Base-by-base conservation (phyloP, 2,113 vertebrate species). In the Chloropsis cyanopogon region DNA sequence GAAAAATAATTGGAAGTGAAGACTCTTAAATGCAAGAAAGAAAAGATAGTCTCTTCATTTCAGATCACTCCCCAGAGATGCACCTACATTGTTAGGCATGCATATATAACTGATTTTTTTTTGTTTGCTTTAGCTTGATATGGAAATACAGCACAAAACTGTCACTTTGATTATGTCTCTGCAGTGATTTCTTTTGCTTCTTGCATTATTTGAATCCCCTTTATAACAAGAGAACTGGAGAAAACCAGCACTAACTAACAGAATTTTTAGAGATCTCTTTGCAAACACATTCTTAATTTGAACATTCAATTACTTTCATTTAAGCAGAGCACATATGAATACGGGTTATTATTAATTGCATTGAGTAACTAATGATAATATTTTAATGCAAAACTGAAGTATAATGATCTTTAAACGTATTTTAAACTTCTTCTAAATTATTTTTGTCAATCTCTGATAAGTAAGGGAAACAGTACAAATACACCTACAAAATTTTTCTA, bases 111-210 rank as follows among this genome's bases (percentile, higher is more conserved):
- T 53, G 33, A 13, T 7, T 37, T 49, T 75, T 95, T 96, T 95
- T 47, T 70, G 39, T 93, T 95, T 96, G 64, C 72, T 92, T 96
- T 96, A 93, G 92, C 78, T 95, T 49, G 35, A 47, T 93, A 93
- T 80, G 94, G 93, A 96, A 96, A 97, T 88, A 94, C 4, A 37
- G 60, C 81, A 90, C 90, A 86, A 95, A 94, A 93, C 86, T 73
- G 78, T 41, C 33, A 93, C 83, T 96, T 95, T 95, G 82, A 90
- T 95, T 91, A 88, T n/a, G 37, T 41, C 86, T 35, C 49, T 49
- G 22, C 54, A 75, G 25, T 91, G 82, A 84, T 91, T 95, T 82
- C 71, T 93, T 94, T 90, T 83, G 79, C 82, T 47, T 86, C 87
- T 83, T 84, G 77, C 26, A 21, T 86, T 92, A 70, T 65, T 81